These are phyloP conservation scores for Podabrus alpinus DNA, from an alignment of 2,888 invertebrate genomes.

Conservation along the genomic window DNA sequence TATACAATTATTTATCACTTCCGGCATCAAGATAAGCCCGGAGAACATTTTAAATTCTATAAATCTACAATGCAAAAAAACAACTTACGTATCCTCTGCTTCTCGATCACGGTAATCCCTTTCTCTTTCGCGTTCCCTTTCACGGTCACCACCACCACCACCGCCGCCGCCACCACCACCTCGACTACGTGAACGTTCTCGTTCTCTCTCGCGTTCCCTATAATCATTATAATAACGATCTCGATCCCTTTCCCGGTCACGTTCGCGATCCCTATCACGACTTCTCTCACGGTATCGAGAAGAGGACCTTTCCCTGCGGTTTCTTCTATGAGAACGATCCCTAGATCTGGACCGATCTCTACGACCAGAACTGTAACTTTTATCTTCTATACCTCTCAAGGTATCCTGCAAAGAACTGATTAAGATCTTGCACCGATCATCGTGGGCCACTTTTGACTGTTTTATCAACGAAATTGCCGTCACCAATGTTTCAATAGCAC, in stretches of 20 bases:
- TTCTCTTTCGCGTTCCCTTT: conserved; percentile 67
- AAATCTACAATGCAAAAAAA: not conserved
- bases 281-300: conserved; percentile 61
- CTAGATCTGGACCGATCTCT: conserved; percentile 61
- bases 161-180: conserved; percentile 68
- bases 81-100: conserved; percentile 73
- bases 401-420: conserved; percentile 97
- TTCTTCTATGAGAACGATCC: conserved; percentile 52
- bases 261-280: conserved; percentile 63
- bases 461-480: conserved; percentile 98
- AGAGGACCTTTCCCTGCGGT: conserved; percentile 52
- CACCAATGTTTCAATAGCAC: conserved; percentile 97
- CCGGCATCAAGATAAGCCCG: not conserved
- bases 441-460: conserved; percentile 90
- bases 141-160: conserved; percentile 64
- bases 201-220: conserved; percentile 63
- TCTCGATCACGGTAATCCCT: conserved; percentile 77
- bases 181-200: conserved; percentile 82
- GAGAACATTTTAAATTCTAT: not conserved
- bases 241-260: conserved; percentile 58
- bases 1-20: not conserved
- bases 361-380: conserved; percentile 84
- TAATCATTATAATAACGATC: conserved; percentile 59
- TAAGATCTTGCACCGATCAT: conserved; percentile 97
- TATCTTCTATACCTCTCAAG: conserved; percentile 94